Percentiles rank a stretch among this genome's conserved stretches.
Conservation (phyloP, 2,113 vertebrate species). For the Ictalurus punctatus region DNA sequence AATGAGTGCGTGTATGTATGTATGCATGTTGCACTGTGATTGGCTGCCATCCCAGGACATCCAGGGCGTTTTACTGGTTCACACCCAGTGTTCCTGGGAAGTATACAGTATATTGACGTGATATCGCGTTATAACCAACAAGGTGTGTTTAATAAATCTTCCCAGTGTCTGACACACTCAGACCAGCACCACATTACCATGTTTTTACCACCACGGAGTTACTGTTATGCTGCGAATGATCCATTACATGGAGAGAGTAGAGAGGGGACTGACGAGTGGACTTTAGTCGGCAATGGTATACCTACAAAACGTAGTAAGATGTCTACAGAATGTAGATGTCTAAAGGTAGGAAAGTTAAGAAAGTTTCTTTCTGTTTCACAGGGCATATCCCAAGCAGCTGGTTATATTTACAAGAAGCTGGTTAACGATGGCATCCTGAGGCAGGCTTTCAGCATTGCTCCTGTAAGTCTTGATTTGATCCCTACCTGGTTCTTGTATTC, state of each 20-base stretch:
- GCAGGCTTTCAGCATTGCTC: slow-evolving; percentile 88
- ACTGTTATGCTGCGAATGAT: background rate
- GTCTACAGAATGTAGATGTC: background rate
- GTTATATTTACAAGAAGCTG: slow-evolving; percentile 85
- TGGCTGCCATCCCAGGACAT: background rate
- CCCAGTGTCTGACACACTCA: too few species aligned
- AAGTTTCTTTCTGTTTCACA: slow-evolving; percentile 56
- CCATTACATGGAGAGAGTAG: background rate
- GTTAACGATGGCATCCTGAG: slow-evolving; percentile 90
- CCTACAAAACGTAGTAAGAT: background rate
- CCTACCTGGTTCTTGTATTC: background rate
- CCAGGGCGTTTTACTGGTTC: background rate
- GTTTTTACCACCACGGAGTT: background rate
- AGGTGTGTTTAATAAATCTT: background rate
- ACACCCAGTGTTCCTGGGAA: background rate
- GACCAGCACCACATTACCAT: background rate
- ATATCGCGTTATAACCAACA: background rate
- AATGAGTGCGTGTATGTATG: background rate
- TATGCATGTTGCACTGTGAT: background rate
- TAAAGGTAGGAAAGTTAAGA: background rate
- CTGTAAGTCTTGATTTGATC: slow-evolving; percentile 75
- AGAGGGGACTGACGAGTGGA: background rate
- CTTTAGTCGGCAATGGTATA: background rate
- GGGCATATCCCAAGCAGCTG: slow-evolving; percentile 92
- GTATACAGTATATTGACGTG: background rate